Conservation (phyloP, 2,113 vertebrate species). For the Neodontobutis hainanensis region DNA sequence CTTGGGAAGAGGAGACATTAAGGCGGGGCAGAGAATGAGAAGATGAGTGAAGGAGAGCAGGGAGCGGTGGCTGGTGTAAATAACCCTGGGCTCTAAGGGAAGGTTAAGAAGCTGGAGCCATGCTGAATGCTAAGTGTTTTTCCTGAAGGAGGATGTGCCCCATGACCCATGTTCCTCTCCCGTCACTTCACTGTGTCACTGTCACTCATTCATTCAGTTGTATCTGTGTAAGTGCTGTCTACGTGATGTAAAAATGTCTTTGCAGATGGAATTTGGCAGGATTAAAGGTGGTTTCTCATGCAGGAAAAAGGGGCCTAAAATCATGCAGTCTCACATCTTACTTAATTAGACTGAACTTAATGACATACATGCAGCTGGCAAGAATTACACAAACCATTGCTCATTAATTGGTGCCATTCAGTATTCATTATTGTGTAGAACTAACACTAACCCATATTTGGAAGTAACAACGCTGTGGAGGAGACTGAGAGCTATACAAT, state of each 20-base stretch:
- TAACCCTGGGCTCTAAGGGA: conserved; percentile 57
- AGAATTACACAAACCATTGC: no score
- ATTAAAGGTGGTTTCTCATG: no score
- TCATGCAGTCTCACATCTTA: no score
- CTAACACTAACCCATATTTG: no score
- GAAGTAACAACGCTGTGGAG: no score
- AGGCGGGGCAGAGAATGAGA: conserved; percentile 26
- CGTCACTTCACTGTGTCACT: conserved; percentile 7
- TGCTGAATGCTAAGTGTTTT: conserved; percentile 55
- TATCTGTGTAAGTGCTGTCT: conserved; percentile 1
- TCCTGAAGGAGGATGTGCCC: conserved; percentile 35
- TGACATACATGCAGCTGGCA: no score
- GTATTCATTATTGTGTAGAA: no score
- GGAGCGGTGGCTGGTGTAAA: conserved; percentile 63
- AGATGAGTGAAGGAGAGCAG: conserved; percentile 42
- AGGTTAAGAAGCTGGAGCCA: conserved; percentile 51
- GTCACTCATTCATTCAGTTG: background rate
- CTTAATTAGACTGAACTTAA: no score
- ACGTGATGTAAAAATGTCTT: background rate
- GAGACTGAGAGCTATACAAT: no score
- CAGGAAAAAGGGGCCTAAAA: no score
- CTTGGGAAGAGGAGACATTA: conserved; percentile 40
- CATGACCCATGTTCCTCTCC: conserved; percentile 11
- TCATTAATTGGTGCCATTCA: no score
- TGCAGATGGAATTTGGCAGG: background rate